Evolutionary conservation across 2,113 vertebrate species (phyloP).

Genomic region (Egretta garzetta): DNA sequence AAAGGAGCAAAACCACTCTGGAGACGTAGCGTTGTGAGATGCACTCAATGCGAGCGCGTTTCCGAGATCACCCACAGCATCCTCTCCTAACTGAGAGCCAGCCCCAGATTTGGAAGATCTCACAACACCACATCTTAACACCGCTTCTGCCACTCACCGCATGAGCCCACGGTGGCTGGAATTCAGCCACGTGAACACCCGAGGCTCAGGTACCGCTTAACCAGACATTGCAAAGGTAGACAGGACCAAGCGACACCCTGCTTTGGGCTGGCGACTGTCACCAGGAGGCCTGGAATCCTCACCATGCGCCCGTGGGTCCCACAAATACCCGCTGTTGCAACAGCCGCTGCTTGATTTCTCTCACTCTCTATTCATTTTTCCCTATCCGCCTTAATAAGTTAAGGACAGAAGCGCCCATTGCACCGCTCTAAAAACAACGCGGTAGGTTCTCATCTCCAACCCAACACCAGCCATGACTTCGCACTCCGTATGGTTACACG

Average conservation of each 20-base stretch:
- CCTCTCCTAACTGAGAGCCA: background rate
- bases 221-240: too few species aligned
- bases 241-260: rapidly evolving
- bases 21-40: background rate
- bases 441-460: background rate
- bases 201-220: rapidly evolving
- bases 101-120: background rate
- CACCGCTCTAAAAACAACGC: background rate
- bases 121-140: rapidly evolving
- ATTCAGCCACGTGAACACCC: rapidly evolving
- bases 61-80: background rate
- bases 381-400: background rate
- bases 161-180: background rate
- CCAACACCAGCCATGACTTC: background rate
- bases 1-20: background rate
- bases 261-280: background rate
- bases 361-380: background rate
- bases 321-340: background rate
- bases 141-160: rapidly evolving
- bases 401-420: background rate
- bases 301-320: rapidly evolving
- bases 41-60: background rate
- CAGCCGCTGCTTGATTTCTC: background rate
- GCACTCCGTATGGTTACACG: background rate
- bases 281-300: background rate